These are phyloP conservation scores for Chalcis sispes DNA, from an alignment of 2,888 invertebrate species.

Conservation along the genomic window DNA sequence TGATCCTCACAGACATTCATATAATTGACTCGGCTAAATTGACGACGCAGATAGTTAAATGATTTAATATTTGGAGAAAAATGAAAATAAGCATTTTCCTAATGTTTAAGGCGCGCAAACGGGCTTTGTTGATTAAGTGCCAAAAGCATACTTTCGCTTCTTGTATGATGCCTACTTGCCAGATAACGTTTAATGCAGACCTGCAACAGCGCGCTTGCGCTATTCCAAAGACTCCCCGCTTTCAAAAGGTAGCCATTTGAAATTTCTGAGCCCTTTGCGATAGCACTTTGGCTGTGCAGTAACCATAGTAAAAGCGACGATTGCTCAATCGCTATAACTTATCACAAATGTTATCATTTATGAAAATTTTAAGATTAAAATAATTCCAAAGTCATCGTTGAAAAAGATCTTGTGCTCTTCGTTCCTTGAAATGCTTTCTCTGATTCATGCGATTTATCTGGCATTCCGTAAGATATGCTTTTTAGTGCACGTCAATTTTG, in stretches of 20 bases:
- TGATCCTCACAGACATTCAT: too few species aligned
- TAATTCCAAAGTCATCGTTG: slow-evolving; percentile 16
- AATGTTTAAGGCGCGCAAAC: slow-evolving; percentile 40
- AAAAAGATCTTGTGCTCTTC: neutral
- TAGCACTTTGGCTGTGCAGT: too few species aligned
- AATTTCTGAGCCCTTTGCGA: neutral
- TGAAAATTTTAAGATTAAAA: slow-evolving; percentile 39
- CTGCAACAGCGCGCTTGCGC: neutral
- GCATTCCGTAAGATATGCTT: slow-evolving; percentile 8
- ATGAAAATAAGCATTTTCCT: neutral
- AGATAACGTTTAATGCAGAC: slow-evolving; percentile 28
- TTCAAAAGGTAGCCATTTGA: too few species aligned
- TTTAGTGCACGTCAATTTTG: slow-evolving; percentile 34
- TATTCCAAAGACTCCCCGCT: slow-evolving; percentile 11
- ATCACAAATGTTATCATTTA: neutral
- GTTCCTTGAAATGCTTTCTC: neutral
- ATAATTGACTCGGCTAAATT: too few species aligned
- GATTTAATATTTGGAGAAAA: too few species aligned
- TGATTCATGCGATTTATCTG: slow-evolving; percentile 28
- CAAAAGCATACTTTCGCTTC: slow-evolving; percentile 39
- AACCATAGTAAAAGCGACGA: too few species aligned
- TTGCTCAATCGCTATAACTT: neutral
- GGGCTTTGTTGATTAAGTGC: slow-evolving; percentile 40
- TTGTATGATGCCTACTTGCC: slow-evolving; percentile 7
- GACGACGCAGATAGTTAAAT: too few species aligned